Conservation (phyloP, 1,140 invertebrate species). For the Bombus sylvicola region DNA sequence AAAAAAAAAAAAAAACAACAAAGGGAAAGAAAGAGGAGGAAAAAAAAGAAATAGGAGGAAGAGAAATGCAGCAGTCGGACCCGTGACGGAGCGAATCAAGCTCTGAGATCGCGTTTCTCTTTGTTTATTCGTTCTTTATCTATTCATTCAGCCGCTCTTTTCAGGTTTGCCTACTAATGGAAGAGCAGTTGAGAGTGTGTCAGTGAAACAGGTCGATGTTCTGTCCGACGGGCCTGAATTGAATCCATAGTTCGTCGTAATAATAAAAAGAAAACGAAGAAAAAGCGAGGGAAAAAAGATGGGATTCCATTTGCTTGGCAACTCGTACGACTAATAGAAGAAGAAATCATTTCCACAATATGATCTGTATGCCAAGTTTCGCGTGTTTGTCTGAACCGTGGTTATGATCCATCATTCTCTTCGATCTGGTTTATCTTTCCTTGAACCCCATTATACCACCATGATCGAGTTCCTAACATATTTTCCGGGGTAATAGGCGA, state of each 20-base stretch:
- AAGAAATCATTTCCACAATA: constrained; percentile 50
- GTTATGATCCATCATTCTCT: constrained; percentile 49
- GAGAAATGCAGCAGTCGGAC: constrained; percentile 15
- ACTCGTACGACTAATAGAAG: constrained; percentile 38
- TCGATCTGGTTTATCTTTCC: constrained; percentile 49
- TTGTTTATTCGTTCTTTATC: constrained; percentile 66
- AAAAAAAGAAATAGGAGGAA: constrained; percentile 4
- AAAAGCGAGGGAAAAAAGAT: not conserved
- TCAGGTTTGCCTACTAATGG: constrained; percentile 41
- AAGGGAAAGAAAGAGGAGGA: not conserved
- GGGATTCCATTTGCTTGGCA: constrained; percentile 53
- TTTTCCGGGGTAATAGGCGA: constrained; percentile 26
- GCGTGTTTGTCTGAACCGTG: not conserved
- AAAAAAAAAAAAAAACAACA: constrained; percentile 5
- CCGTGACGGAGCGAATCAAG: constrained; percentile 57
- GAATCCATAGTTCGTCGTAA: constrained; percentile 44
- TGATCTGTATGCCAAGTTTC: constrained; percentile 42
- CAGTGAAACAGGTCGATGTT: constrained; percentile 63
- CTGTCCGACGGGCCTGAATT: constrained; percentile 53
- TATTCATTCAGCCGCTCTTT: constrained; percentile 49
- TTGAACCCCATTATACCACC: constrained; percentile 44
- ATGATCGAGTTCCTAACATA: constrained; percentile 51
- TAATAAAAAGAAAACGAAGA: constrained; percentile 44
- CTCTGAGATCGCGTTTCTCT: constrained; percentile 53
- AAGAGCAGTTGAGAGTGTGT: constrained; percentile 51